Evolutionary conservation across 2,797 vertebrate species (phyloP).

Genomic region (Dicrostonyx torquatus): DNA sequence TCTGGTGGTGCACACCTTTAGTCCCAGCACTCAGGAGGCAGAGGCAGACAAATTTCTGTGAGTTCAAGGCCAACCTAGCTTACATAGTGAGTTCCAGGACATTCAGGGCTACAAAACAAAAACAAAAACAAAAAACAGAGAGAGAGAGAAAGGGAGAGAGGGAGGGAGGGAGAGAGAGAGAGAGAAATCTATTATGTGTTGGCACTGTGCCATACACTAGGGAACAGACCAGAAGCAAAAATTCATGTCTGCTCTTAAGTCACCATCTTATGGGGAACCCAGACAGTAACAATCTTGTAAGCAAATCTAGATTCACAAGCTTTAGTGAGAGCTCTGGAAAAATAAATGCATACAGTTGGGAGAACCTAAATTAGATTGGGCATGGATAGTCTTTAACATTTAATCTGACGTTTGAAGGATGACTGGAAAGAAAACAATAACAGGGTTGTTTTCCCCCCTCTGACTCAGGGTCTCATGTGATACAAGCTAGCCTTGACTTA

Average conservation of each 20-base stretch:
- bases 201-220: neutral
- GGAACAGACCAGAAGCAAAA: neutral
- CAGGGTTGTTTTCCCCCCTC: neutral
- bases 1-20: neutral
- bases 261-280: neutral
- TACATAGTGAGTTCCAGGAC: neutral
- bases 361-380: neutral
- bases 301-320: neutral
- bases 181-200: neutral
- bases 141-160: neutral
- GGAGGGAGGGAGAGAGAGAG: neutral
- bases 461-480: neutral
- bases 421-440: neutral
- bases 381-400: neutral
- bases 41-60: neutral
- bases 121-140: neutral
- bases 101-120: neutral
- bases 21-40: neutral
- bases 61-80: neutral
- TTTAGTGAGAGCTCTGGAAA: slow-evolving; percentile 29
- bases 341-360: neutral
- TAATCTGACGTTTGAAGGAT: neutral
- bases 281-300: neutral
- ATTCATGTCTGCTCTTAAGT: neutral
- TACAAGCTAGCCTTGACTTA: neutral